Percentiles rank a stretch among this genome's conserved stretches.
These are phyloP conservation scores for Strix aluco DNA, from an alignment of 2,113 vertebrate species.

Conservation along the genomic window DNA sequence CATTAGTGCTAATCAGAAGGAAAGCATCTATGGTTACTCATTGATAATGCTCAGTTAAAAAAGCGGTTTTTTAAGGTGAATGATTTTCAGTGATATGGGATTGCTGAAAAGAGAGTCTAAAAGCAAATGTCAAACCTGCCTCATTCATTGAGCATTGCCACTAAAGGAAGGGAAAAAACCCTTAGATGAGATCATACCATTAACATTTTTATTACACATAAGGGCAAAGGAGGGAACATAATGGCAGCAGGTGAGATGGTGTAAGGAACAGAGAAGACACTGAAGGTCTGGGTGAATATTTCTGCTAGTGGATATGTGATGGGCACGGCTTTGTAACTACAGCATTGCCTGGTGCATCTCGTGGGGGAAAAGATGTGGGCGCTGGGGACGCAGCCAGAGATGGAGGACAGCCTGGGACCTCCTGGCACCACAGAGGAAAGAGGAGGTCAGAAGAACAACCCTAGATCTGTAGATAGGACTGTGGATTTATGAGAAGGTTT, in stretches of 20 bases:
- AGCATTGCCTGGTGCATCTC: background rate
- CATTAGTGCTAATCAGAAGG: constrained; percentile 63
- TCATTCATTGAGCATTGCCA: background rate
- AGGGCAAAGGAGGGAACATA: background rate
- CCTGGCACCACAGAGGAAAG: background rate
- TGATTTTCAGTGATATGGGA: background rate
- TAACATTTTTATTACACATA: background rate
- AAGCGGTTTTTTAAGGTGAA: background rate
- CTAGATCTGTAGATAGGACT: background rate
- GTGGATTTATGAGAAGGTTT: background rate
- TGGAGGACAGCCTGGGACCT: background rate
- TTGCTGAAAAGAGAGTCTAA: background rate
- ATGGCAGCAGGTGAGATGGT: background rate
- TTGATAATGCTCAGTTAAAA: constrained; percentile 16
- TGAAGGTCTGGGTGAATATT: background rate
- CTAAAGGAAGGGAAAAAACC: background rate
- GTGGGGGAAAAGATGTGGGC: background rate
- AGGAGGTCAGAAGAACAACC: background rate
- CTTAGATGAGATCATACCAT: background rate
- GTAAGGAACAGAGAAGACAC: background rate
- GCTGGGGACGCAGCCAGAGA: background rate
- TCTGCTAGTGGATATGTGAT: background rate
- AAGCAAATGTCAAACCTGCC: constrained; percentile 34
- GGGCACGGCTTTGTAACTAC: background rate
- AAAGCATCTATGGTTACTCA: constrained; percentile 10